phyloP scores from a whole-genome alignment of 2,113 vertebrate genomes.

The Narcine bancroftii region DNA sequence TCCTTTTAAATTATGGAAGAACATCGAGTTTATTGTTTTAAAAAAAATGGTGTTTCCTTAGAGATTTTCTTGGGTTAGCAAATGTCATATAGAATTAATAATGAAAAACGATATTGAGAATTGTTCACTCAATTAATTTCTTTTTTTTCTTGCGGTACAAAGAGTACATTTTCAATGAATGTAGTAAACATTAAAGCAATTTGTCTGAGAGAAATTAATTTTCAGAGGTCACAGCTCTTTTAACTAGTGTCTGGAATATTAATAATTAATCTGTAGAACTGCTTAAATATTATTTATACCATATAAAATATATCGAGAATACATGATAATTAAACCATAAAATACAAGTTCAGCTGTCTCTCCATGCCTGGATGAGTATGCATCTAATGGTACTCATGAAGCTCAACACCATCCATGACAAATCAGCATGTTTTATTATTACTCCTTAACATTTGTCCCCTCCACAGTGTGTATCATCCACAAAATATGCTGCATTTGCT shows the following conservation, averaged over 20 bases:
- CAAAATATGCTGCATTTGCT: too few relatives aligned
- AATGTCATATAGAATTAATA: background rate
- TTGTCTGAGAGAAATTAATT: background rate
- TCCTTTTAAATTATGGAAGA: background rate
- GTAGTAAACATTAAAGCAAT: background rate
- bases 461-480: too few relatives aligned
- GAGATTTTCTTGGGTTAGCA: background rate
- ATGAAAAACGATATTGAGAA: background rate
- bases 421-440: too few relatives aligned
- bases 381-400: too few relatives aligned
- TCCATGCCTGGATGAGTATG: too few relatives aligned
- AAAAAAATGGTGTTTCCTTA: background rate
- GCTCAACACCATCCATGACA: too few relatives aligned
- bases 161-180: background rate
- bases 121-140: background rate
- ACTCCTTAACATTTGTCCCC: too few relatives aligned
- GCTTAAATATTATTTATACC: background rate
- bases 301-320: too few relatives aligned
- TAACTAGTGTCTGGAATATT: conserved; percentile 3
- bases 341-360: too few relatives aligned
- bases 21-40: background rate
- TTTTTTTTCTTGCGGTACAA: background rate
- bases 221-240: background rate
- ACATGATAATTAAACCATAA: too few relatives aligned
- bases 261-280: background rate